Evolutionary conservation across 2,113 vertebrate species (phyloP).

Genomic region (Rhadina sibilatrix): DNA sequence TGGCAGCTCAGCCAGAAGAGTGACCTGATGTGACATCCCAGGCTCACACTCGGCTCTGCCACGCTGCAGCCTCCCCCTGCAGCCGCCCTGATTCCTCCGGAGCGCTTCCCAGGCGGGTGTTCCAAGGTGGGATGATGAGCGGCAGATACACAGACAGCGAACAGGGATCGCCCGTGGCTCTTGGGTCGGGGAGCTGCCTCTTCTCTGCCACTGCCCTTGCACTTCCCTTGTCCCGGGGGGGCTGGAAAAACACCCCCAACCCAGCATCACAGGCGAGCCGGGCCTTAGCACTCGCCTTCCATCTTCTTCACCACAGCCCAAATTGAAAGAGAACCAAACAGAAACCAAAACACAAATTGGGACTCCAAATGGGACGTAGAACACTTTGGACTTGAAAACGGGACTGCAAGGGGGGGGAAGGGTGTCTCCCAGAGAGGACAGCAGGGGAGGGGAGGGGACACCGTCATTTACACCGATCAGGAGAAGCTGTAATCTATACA

Average conservation of each 20-base stretch:
- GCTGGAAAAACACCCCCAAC: background rate
- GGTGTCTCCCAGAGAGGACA: background rate
- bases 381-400: constrained; percentile 39
- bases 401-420: background rate
- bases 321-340: background rate
- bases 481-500: constrained; percentile 65
- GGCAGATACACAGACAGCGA: background rate
- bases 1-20: background rate
- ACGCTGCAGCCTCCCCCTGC: background rate
- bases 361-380: constrained; percentile 8
- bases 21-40: background rate
- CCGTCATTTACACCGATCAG: constrained; percentile 44
- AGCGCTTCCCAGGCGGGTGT: background rate
- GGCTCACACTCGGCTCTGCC: background rate
- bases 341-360: constrained; percentile 33
- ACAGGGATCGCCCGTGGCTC: background rate
- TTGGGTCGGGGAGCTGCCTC: background rate
- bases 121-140: background rate
- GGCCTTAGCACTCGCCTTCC: background rate
- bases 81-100: background rate
- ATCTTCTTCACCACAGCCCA: background rate
- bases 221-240: background rate
- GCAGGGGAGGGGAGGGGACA: constrained; percentile 62
- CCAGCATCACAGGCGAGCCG: fast-evolving
- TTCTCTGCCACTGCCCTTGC: background rate